phyloP scores from a whole-genome alignment of 2,888 invertebrate genomes.

The Lymantria dispar region DNA sequence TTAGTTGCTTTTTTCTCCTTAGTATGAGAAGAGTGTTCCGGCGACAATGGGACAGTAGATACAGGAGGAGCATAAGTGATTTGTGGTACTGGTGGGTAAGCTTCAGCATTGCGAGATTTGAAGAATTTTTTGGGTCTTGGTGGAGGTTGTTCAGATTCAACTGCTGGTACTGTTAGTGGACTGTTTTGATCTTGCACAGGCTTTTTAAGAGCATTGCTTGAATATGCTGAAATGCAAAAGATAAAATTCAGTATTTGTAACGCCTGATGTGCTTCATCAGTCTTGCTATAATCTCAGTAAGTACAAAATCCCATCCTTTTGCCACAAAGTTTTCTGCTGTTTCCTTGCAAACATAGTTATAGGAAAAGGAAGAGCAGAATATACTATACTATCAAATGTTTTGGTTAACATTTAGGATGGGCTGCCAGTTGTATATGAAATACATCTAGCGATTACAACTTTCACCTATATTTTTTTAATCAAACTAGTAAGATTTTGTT shows the following conservation, averaged over 20 bases:
- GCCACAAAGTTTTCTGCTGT: too few relatives aligned
- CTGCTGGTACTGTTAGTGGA: constrained; percentile 77
- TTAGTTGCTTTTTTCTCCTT: constrained; percentile 68
- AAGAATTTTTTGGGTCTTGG: constrained; percentile 95
- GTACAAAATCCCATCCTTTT: too few relatives aligned
- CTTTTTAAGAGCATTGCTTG: constrained; percentile 66
- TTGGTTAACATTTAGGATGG: too few relatives aligned
- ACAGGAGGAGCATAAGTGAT: constrained; percentile 77
- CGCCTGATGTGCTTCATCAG: too few relatives aligned
- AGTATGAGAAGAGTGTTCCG: constrained; percentile 67
- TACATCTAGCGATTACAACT: constrained; percentile 21
- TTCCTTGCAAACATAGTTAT: too few relatives aligned
- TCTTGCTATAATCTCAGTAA: too few relatives aligned
- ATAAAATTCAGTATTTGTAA: not conserved
- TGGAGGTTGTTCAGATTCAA: constrained; percentile 77
- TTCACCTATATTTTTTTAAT: constrained; percentile 28
- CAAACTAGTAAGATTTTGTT: constrained; percentile 31
- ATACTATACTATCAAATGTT: too few relatives aligned
- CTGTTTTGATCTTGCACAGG: constrained; percentile 80
- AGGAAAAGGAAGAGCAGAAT: too few relatives aligned
- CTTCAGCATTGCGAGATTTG: constrained; percentile 90
- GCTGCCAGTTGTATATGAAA: not conserved
- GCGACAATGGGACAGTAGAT: constrained; percentile 69
- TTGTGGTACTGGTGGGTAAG: constrained; percentile 79
- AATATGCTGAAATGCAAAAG: constrained; percentile 64